These are phyloP conservation scores for Aurelia sp. DNA, from an alignment of 30 jellyfish, hydroid and myxozoan species.

Conservation along the genomic window DNA sequence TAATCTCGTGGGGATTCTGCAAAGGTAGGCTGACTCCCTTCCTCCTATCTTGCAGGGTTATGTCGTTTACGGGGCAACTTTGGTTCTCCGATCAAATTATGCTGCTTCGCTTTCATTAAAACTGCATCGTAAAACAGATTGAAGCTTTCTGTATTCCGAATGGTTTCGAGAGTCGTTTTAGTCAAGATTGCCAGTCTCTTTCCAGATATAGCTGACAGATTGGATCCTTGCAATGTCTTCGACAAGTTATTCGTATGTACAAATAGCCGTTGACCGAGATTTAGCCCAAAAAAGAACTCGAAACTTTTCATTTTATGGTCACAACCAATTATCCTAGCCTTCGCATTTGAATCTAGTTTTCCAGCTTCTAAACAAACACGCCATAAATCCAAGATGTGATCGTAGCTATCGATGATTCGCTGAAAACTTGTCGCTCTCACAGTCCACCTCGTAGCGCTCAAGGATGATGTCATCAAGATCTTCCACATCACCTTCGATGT, in stretches of 20 bases:
- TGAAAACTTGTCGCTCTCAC: conserved; percentile 71
- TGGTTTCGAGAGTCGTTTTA: conserved; percentile 24
- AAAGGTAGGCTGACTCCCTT: conserved; percentile 11
- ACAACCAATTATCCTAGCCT: conserved; percentile 75
- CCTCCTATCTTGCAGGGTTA: conserved; percentile 26
- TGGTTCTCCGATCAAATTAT: conserved; percentile 37
- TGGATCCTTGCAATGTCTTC: conserved; percentile 60
- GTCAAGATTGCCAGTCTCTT: conserved; percentile 63
- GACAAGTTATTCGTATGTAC: conserved; percentile 64
- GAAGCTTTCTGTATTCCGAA: conserved; percentile 49
- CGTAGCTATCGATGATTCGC: conserved; percentile 64
- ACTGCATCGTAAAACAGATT: conserved; percentile 21
- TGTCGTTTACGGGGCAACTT: conserved; percentile 40
- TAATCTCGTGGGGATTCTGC: conserved; percentile 31
- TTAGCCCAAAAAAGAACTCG: conserved; percentile 46
- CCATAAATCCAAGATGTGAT: conserved; percentile 37
- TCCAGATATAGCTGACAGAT: conserved; percentile 66
- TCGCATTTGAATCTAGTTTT: conserved; percentile 55
- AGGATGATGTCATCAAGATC: neutral
- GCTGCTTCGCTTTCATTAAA: conserved; percentile 29
- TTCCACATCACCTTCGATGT: conserved; percentile 4
- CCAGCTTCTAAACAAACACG: conserved; percentile 39
- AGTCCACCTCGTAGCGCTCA: conserved; percentile 77
- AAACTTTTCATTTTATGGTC: conserved; percentile 61
- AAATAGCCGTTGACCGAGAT: conserved; percentile 72